A percentile compares a stretch with the other conserved stretches of the same genome.
Evolutionary conservation across 1,140 invertebrate species (phyloP).

Genomic region (Magallana gigas): DNA sequence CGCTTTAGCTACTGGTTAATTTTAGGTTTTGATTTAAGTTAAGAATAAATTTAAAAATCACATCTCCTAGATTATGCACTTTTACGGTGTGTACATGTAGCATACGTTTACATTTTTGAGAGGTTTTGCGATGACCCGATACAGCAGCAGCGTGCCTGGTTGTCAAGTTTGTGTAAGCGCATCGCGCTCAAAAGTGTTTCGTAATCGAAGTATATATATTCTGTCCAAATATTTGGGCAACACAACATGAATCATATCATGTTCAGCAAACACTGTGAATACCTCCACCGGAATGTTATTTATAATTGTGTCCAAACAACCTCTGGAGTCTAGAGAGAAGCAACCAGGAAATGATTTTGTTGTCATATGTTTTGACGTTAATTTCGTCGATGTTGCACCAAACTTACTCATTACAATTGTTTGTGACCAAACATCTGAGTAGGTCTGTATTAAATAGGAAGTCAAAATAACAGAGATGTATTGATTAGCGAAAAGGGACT

Average conservation of each 20-base stretch:
- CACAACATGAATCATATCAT: constrained; percentile 23
- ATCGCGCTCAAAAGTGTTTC: background rate
- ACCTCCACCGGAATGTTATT: background rate
- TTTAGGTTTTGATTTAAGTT: too few relatives aligned
- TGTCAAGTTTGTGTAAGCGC: background rate
- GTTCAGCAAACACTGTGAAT: constrained; percentile 25
- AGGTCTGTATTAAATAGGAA: background rate
- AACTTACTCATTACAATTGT: background rate
- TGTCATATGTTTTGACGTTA: background rate
- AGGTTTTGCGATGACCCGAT: background rate
- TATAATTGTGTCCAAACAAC: background rate
- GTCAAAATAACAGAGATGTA: background rate
- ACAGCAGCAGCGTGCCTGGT: background rate
- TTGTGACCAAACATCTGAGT: background rate
- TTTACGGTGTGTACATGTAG: background rate
- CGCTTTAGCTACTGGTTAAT: too few relatives aligned
- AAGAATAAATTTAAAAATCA: too few relatives aligned
- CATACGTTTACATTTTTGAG: background rate
- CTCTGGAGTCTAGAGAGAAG: background rate
- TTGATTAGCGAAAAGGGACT: background rate
- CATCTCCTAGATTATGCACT: background rate
- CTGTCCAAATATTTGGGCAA: constrained; percentile 18
- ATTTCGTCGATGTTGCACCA: background rate
- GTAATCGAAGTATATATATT: constrained; percentile 2
- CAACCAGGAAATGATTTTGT: background rate